Percentiles rank a stretch among this genome's conserved stretches.
Conservation (phyloP, 1,140 invertebrate genomes). For the Drosophila virilis region DNA sequence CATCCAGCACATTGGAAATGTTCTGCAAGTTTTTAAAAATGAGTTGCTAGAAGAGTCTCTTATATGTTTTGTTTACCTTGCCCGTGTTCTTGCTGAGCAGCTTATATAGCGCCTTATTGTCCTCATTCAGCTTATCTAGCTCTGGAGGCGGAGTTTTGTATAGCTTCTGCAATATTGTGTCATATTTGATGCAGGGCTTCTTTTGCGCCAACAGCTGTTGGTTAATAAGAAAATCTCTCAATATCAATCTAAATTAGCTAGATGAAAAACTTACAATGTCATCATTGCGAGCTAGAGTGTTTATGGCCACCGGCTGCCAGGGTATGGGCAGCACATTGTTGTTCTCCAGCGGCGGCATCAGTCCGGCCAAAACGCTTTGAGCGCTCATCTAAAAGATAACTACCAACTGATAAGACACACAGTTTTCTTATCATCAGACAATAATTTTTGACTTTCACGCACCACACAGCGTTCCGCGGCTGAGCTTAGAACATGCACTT, state of each 20-base stretch:
- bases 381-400: slow-evolving; percentile 90
- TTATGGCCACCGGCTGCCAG: slow-evolving; percentile 96
- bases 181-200: slow-evolving; percentile 87
- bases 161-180: slow-evolving; percentile 86
- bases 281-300: slow-evolving; percentile 88
- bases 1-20: slow-evolving; percentile 87
- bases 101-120: slow-evolving; percentile 87
- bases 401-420: slow-evolving; percentile 71
- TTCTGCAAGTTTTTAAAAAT: slow-evolving; percentile 74
- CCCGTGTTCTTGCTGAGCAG: slow-evolving; percentile 88
- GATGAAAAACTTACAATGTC: slow-evolving; percentile 87
- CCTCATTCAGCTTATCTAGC: slow-evolving; percentile 85
- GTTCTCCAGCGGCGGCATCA: slow-evolving; percentile 90
- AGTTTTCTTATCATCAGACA: slow-evolving; percentile 43
- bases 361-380: slow-evolving; percentile 91
- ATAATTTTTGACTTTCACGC: slow-evolving; percentile 45
- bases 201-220: slow-evolving; percentile 87
- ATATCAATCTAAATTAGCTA: background rate
- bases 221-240: background rate
- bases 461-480: slow-evolving; percentile 91
- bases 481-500: slow-evolving; percentile 91
- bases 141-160: slow-evolving; percentile 80
- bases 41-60: background rate
- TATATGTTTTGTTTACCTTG: slow-evolving; percentile 46
- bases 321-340: slow-evolving; percentile 90